A percentile compares a stretch with the other conserved stretches of the same genome.
Conservation (phyloP, 2,797 vertebrate genomes). For the Gorsachius magnificus region DNA sequence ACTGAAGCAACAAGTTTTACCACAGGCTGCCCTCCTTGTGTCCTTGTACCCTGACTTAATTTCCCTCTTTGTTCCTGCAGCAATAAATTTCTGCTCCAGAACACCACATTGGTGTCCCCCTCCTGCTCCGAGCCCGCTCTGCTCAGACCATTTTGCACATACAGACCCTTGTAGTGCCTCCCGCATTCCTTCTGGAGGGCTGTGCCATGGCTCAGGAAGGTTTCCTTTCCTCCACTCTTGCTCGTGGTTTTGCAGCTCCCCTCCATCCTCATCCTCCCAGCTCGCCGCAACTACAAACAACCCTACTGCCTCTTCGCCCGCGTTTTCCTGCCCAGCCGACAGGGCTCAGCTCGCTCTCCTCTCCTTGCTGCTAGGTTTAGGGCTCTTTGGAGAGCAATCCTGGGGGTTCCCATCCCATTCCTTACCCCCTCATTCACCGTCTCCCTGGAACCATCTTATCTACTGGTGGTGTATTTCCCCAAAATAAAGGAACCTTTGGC, state of each 20-base stretch:
- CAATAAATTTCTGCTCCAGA: not conserved
- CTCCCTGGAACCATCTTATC: not conserved
- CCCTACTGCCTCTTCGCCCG: rapidly evolving
- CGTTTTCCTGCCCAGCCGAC: not conserved
- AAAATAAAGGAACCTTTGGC: not conserved
- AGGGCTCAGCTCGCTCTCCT: not conserved
- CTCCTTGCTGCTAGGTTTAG: not conserved
- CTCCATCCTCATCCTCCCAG: not conserved
- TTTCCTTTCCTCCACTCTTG: not conserved
- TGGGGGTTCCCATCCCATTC: not conserved
- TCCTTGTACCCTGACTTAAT: slow-evolving; percentile 1
- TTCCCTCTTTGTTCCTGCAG: slow-evolving; percentile 28
- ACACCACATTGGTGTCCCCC: rapidly evolving
- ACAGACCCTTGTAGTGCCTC: not conserved
- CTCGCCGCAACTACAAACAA: not conserved
- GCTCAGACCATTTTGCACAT: not conserved
- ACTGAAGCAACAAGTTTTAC: slow-evolving; percentile 46
- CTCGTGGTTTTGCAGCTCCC: not conserved
- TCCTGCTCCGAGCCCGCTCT: not conserved
- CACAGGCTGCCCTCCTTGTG: not conserved
- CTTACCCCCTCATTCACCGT: not conserved
- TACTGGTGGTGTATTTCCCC: not conserved
- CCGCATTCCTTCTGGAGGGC: not conserved
- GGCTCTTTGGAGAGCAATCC: not conserved
- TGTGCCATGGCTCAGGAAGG: not conserved